A percentile compares a stretch with the other conserved stretches of the same genome.
Evolutionary conservation across 2,113 vertebrate genomes (phyloP).

Genomic region (Diadophis punctatus): DNA sequence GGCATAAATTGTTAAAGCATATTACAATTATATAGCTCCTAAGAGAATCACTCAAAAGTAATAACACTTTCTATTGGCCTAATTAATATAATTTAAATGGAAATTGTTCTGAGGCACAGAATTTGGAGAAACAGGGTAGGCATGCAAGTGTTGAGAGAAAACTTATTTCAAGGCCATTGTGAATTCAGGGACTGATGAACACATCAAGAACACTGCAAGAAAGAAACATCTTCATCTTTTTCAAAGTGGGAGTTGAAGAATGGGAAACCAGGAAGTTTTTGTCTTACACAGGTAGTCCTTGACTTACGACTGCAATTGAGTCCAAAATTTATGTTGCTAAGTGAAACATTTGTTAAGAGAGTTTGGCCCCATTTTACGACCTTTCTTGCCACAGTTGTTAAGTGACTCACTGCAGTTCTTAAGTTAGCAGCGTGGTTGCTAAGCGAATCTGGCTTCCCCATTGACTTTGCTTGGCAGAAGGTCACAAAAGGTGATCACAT

Average conservation of each 20-base stretch:
- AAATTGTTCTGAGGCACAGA: neutral
- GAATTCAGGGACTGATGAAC: neutral
- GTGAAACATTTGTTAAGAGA: neutral
- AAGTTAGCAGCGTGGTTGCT: neutral
- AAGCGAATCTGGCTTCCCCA: neutral
- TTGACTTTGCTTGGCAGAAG: neutral
- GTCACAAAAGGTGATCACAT: neutral
- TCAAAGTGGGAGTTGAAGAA: neutral
- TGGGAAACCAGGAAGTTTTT: neutral
- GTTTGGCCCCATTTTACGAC: neutral
- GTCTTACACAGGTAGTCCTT: neutral
- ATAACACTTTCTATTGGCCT: conserved; percentile 10
- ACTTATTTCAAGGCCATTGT: neutral
- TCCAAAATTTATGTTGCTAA: neutral
- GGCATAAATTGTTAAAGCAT: conserved; percentile 15
- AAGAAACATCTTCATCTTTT: neutral
- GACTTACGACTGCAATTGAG: neutral
- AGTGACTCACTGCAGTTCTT: neutral
- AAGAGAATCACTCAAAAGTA: conserved; percentile 17
- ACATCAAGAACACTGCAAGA: too few species aligned
- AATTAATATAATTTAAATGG: conserved; percentile 29
- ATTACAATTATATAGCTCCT: conserved; percentile 21
- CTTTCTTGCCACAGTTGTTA: neutral
- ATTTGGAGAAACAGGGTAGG: neutral
- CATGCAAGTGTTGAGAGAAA: neutral